Evolutionary conservation across 2,888 invertebrate genomes (phyloP).

Genomic region (Girardia tigrina): DNA sequence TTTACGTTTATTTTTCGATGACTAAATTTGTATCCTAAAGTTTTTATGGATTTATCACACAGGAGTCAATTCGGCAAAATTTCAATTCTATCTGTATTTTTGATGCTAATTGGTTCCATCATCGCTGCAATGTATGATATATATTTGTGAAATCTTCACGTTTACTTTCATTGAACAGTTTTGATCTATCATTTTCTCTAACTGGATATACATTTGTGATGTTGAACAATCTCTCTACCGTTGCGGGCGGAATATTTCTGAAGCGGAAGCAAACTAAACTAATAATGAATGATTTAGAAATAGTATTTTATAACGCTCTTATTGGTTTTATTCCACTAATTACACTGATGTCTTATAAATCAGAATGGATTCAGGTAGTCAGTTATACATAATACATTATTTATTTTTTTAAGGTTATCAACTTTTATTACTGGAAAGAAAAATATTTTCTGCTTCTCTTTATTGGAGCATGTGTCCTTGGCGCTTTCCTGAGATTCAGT

Average conservation of each 20-base stretch:
- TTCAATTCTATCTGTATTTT: neutral
- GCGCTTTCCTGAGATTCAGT: conserved; percentile 82
- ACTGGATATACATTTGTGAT: conserved; percentile 34
- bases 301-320: conserved; percentile 33
- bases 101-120: conserved; percentile 21
- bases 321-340: conserved; percentile 26
- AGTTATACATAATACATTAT: conserved; percentile 60
- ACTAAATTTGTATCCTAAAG: neutral
- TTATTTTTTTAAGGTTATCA: conserved; percentile 55
- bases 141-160: neutral
- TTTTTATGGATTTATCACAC: neutral
- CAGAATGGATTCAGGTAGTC: conserved; percentile 52
- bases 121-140: conserved; percentile 26
- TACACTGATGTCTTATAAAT: neutral
- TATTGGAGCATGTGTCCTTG: conserved; percentile 79
- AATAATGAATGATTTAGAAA: conserved; percentile 12
- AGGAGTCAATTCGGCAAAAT: neutral
- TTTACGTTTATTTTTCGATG: neutral
- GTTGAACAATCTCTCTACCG: conserved; percentile 31
- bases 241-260: conserved; percentile 24
- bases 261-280: conserved; percentile 24
- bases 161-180: neutral
- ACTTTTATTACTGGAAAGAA: conserved; percentile 64
- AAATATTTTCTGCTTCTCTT: conserved; percentile 67
- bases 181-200: conserved; percentile 30